Conservation (phyloP, 2,113 vertebrate species). For the Tachuris rubrigastra region DNA sequence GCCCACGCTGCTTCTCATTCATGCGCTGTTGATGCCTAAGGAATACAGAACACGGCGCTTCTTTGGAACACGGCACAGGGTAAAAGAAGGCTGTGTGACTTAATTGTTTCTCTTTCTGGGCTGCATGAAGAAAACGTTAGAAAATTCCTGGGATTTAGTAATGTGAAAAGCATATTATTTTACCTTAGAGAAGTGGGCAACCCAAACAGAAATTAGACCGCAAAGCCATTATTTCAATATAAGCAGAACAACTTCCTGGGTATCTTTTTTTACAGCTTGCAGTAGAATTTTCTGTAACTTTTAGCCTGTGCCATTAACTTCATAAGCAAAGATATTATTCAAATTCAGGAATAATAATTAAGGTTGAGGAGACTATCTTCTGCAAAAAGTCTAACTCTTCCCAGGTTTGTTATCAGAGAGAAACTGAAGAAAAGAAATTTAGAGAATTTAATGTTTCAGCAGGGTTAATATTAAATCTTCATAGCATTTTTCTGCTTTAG, state of each 20-base stretch:
- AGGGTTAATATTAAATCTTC: background rate
- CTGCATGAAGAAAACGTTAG: background rate
- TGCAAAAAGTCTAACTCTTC: background rate
- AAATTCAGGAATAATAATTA: conserved; percentile 12
- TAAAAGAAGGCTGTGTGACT: background rate
- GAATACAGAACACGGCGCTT: background rate
- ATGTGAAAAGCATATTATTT: background rate
- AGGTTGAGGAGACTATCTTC: background rate
- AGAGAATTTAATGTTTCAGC: background rate
- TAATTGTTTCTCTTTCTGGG: background rate
- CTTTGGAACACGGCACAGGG: background rate
- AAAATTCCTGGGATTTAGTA: background rate
- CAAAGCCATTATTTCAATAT: background rate
- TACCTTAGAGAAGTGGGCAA: background rate
- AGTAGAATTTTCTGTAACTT: background rate
- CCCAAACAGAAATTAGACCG: background rate
- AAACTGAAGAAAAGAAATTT: background rate
- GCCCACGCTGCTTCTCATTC: conserved; percentile 39
- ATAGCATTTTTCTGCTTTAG: background rate
- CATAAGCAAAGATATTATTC: background rate
- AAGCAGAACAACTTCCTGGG: background rate
- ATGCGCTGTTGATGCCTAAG: background rate
- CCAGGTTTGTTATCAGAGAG: background rate
- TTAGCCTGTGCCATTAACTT: background rate
- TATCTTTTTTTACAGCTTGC: background rate